Conservation (phyloP, 2,888 invertebrate genomes). For the Anthoptus insignis region DNA sequence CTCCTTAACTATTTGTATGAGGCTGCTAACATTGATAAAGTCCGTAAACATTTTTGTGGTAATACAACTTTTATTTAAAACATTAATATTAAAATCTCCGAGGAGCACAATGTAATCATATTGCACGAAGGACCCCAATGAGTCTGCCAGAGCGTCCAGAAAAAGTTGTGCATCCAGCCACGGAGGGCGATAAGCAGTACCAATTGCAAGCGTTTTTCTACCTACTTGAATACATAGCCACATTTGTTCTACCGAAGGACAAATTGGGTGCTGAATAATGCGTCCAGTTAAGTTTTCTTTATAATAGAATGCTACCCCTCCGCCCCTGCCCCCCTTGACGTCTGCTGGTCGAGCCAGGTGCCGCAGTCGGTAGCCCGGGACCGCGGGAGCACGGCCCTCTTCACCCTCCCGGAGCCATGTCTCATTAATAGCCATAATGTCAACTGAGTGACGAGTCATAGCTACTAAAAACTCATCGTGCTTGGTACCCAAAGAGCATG, state of each 20-base stretch:
- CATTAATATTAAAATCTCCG: no score
- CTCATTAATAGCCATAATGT: no score
- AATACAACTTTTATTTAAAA: constrained; percentile 31
- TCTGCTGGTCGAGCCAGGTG: no score
- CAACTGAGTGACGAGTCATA: no score
- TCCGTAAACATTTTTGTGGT: not conserved
- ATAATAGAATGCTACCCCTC: no score
- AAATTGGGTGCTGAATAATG: not conserved
- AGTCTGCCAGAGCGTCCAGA: not conserved
- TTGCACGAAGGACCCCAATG: not conserved
- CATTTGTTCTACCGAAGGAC: constrained; percentile 30
- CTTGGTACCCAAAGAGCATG: no score
- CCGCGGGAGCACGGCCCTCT: no score
- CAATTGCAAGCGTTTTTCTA: constrained; percentile 14
- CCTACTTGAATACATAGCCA: not conserved
- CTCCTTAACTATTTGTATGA: constrained; percentile 31
- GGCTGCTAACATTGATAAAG: constrained; percentile 17
- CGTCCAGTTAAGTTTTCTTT: not conserved
- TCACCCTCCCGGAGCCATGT: no score
- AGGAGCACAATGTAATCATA: not conserved
- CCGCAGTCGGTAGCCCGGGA: no score
- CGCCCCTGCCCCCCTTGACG: no score
- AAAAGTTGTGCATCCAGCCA: constrained; percentile 17
- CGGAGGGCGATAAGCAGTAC: constrained; percentile 31
- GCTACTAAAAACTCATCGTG: no score